phyloP scores from a whole-genome alignment of 2,797 vertebrate genomes.

The Carduelis carduelis region DNA sequence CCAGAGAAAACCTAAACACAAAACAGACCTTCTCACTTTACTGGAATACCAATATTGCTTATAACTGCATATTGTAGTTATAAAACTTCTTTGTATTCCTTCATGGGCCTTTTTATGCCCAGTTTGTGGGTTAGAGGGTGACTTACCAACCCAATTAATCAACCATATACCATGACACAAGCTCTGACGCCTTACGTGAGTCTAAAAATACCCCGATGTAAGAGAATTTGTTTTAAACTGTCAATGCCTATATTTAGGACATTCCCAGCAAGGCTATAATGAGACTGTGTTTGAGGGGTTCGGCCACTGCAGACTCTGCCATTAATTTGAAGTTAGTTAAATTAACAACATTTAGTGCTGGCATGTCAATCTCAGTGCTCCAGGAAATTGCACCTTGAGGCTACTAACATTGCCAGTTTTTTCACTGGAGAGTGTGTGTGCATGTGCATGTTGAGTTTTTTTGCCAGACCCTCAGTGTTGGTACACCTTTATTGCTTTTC shows the following conservation, averaged over 20 bases:
- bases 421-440: constrained; percentile 73
- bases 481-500: constrained; percentile 76
- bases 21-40: not conserved
- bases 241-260: constrained; percentile 86
- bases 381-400: constrained; percentile 89
- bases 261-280: constrained; percentile 82
- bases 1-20: not conserved
- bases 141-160: constrained; percentile 87
- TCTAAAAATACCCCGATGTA: constrained; percentile 82
- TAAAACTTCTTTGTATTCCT: constrained; percentile 67
- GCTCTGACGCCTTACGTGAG: constrained; percentile 77
- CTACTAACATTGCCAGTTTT: constrained; percentile 84
- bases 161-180: constrained; percentile 79
- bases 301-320: constrained; percentile 77
- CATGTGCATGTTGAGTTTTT: constrained; percentile 49
- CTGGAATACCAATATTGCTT: constrained; percentile 8
- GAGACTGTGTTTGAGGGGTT: constrained; percentile 84
- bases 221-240: constrained; percentile 77
- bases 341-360: constrained; percentile 87
- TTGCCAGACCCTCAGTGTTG: constrained; percentile 72
- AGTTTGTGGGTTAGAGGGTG: constrained; percentile 62
- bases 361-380: constrained; percentile 84
- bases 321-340: constrained; percentile 90
- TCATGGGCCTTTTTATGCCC: constrained; percentile 61
- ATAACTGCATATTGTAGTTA: constrained; percentile 31